phyloP scores from a whole-genome alignment of 2,797 vertebrate genomes.

The Podargus strigoides region DNA sequence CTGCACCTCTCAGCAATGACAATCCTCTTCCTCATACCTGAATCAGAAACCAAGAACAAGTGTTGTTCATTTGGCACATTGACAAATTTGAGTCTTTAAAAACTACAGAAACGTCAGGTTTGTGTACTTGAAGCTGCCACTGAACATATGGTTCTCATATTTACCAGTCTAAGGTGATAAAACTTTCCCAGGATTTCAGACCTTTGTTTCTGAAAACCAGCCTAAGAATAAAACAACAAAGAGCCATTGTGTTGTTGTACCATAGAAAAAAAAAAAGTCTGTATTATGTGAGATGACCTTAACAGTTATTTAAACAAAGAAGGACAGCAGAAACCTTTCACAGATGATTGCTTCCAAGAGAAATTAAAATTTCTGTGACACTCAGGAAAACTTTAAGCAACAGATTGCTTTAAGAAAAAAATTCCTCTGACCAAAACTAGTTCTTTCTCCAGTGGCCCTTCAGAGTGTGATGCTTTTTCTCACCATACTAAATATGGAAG shows the following conservation, averaged over 20 bases:
- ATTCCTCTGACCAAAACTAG: background rate
- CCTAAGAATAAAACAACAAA: background rate
- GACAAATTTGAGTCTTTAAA: background rate
- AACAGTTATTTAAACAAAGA: background rate
- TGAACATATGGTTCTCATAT: background rate
- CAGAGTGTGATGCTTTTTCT: background rate
- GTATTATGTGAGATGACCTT: background rate
- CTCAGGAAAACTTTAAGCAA: background rate
- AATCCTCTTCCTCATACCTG: background rate
- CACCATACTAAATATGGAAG: background rate
- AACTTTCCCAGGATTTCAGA: background rate
- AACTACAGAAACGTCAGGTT: background rate
- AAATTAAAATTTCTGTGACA: background rate
- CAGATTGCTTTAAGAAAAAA: background rate
- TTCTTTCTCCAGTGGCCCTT: background rate
- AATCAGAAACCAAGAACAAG: background rate
- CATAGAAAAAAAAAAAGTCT: background rate
- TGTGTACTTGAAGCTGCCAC: background rate
- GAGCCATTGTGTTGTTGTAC: background rate
- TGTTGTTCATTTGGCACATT: background rate
- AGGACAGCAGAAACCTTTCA: background rate
- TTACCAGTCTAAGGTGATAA: background rate
- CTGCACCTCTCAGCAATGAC: background rate
- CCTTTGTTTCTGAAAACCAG: background rate
- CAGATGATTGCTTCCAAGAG: background rate